Evolutionary conservation across 2,797 vertebrate species (phyloP), one percentile per base, ranked within the genome.

Genomic region (Eurystomus glaucurus): DNA sequence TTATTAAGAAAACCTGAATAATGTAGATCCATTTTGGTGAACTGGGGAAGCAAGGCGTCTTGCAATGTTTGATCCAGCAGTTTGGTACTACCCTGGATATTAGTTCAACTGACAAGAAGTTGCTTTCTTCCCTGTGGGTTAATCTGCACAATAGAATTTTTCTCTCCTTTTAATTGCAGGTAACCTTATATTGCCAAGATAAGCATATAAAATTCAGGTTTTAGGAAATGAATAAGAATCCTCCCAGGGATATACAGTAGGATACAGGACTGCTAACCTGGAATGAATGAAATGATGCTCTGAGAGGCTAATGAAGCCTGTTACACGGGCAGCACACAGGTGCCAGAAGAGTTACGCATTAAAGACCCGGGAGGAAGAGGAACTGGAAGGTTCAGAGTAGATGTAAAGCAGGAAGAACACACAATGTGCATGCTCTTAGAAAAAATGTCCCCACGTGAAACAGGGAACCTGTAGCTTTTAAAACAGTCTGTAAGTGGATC

Each of bases 21-120:
- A 39, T 26, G 1, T 41, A 62, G 6, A 10, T 31, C 26, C 8
- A 11, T 86, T 80, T 77, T 79, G 18, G 33, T 48, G 15, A 80
- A 45, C 3, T 14, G 10, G 1, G 4, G 3, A 5, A 80, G 10
- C 10, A 64, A 35, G 13, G 11, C 50, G 4, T 5, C 4, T 33
- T 90, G 10, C 6, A 90, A n/a, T 15, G 45, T 18, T 45, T 77
- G 26, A 45, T 75, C 12, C 50, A 83, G 31, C 13, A 41, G 4
- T 50, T 74, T 68, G 29, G 6, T 61, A 10, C 10, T 48, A 60
- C 11, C 11, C 5, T 50, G 18, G 4, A 7, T 52, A 22, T 41
- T 68, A 65, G 12, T 43, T 51, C 29, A 78, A 18, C 20, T 31
- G 7, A 33, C 43, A 15, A 35, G 19, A 76, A 74, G 17, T 71